Evolutionary conservation across 1,140 invertebrate species (phyloP), one percentile per base, ranked within the genome.

Genomic region (Nebria ingens): DNA sequence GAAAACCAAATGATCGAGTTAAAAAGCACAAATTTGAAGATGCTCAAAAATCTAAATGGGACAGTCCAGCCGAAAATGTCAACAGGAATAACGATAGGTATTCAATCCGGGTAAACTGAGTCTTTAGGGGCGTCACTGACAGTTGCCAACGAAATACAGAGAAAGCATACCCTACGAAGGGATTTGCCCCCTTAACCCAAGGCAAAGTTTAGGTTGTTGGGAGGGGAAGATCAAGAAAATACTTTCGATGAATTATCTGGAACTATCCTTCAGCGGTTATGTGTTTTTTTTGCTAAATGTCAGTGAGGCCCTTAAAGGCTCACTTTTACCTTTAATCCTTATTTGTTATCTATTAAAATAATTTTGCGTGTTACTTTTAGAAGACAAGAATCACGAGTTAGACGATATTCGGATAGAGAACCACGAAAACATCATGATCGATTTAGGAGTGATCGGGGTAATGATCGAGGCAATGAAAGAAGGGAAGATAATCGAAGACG

Each of bases 1-100:
- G n/a, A n/a, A n/a, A n/a, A n/a, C n/a, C n/a, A n/a, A n/a, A n/a
- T n/a, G n/a, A n/a, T n/a, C n/a, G n/a, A n/a, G n/a, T n/a, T 34
- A 34, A n/a, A n/a, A 34, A 34, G n/a, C 25, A 34, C n/a, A 34
- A n/a, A 34, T 34, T 9, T n/a, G 25, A 34, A 34, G 25, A 34
- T 34, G 25, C 25, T 34, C 25, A 34, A 34, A 34, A 34, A 34
- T 69, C 68, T 23, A 70, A 66, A 55, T 70, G 68, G 68, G 68
- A 70, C 25, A 61, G 58, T 56, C 58, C 58, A 20, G 55, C 21
- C 2, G 51, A 52, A 21, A 52, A 52, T 20, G 19, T 49, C 6
- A 9, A 6, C 6, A 4, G 19, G 13, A 21, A 62, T 62, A 45
- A 54, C 29, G 63, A 64, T 0, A 67, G 68, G 3, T 56, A 58